Conservation (phyloP, 2,113 vertebrate species). For the Pygoscelis adeliae region DNA sequence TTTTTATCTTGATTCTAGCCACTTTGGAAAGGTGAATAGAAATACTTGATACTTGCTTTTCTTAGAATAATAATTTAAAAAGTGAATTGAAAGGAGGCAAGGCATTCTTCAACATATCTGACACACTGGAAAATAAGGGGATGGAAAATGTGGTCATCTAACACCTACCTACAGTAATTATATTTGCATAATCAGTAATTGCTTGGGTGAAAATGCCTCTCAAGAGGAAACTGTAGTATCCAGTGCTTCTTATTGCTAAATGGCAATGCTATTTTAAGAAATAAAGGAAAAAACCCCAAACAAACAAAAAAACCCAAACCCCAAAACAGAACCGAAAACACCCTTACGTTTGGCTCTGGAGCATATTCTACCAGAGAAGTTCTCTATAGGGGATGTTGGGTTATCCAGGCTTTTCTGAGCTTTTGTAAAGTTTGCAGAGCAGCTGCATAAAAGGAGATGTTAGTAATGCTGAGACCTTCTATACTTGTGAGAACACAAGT, state of each 20-base stretch:
- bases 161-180: background rate
- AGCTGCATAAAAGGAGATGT: constrained; percentile 6
- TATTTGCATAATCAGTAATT: background rate
- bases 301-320: background rate
- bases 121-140: background rate
- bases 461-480: background rate
- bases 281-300: background rate
- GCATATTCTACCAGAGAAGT: background rate
- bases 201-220: background rate
- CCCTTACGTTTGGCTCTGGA: background rate
- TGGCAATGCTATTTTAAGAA: background rate
- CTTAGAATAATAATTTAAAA: background rate
- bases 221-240: background rate
- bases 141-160: background rate
- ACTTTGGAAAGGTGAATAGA: background rate
- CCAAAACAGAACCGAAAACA: background rate
- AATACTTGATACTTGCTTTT: background rate
- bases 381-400: background rate
- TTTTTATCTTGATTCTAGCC: background rate
- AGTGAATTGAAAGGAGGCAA: background rate
- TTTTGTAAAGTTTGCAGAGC: background rate
- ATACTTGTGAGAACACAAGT: background rate
- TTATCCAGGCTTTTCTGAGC: background rate
- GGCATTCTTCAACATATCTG: background rate
- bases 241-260: background rate